Evolutionary conservation across 2,113 vertebrate genomes (phyloP).

Genomic region (Perognathus longimembris): DNA sequence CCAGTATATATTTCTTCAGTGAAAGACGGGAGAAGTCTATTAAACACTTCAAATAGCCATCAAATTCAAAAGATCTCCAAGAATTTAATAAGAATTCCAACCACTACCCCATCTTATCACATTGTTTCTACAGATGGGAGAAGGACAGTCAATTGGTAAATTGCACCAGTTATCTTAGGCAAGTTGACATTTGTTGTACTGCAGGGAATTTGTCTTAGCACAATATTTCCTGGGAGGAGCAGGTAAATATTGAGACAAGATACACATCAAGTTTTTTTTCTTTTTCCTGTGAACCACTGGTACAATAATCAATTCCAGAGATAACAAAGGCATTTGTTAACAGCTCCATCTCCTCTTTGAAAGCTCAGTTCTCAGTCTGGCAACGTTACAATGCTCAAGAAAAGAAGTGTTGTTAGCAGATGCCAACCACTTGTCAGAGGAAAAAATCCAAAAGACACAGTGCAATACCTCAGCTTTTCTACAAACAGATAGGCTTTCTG

Average conservation of each 20-base stretch:
- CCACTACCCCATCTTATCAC: constrained; percentile 66
- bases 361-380: constrained; percentile 80
- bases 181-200: constrained; percentile 72
- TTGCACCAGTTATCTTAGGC: constrained; percentile 62
- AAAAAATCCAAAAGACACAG: constrained; percentile 66
- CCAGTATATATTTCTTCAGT: constrained; percentile 37
- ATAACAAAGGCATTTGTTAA: constrained; percentile 83
- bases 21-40: background rate
- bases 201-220: constrained; percentile 75
- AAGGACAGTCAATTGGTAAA: constrained; percentile 59
- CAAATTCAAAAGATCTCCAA: constrained; percentile 61
- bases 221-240: constrained; percentile 83
- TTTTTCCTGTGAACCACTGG: constrained; percentile 66
- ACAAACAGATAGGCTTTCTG: constrained; percentile 78
- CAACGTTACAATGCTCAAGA: constrained; percentile 76
- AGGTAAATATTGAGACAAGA: constrained; percentile 85
- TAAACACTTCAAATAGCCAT: constrained; percentile 19
- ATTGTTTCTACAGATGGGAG: constrained; percentile 56
- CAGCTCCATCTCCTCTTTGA: constrained; percentile 80
- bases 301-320: constrained; percentile 81
- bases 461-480: constrained; percentile 67
- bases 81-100: constrained; percentile 53
- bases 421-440: constrained; percentile 82
- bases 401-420: constrained; percentile 80
- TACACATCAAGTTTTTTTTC: constrained; percentile 79